A percentile compares a stretch with the other conserved stretches of the same genome.
phyloP scores from a whole-genome alignment of 2,113 vertebrate species.

The Eolophus roseicapilla region DNA sequence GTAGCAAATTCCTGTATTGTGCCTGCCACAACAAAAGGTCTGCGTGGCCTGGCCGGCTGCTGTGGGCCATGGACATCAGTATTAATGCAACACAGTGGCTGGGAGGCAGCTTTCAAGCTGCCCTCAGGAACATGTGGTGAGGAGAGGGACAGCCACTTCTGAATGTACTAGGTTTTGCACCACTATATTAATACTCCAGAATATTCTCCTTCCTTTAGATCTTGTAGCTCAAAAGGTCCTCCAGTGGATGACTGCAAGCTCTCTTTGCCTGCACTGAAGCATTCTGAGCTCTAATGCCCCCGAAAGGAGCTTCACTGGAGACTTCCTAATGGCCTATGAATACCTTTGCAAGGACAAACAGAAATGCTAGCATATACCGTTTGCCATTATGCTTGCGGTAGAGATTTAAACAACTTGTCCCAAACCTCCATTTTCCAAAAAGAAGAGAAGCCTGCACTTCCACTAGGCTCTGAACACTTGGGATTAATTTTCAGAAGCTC shows the following conservation, averaged over 20 bases:
- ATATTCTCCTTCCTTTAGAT: neutral
- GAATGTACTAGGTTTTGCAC: neutral
- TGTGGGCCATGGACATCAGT: fast-evolving
- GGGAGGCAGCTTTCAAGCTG: neutral
- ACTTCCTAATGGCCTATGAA: neutral
- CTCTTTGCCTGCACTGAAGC: neutral
- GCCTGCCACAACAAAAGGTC: neutral
- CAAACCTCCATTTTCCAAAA: neutral
- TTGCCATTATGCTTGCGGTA: neutral
- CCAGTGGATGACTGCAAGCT: neutral
- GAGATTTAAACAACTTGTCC: neutral
- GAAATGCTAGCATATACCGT: neutral
- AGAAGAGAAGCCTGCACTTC: neutral
- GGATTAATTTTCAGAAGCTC: neutral
- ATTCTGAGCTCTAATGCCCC: neutral
- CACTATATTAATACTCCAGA: neutral
- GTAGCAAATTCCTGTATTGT: slow-evolving; percentile 44
- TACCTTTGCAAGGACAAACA: neutral
- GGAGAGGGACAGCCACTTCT: neutral
- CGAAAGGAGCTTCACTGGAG: fast-evolving
- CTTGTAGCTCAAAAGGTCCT: neutral
- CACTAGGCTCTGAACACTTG: neutral
- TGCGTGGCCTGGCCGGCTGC: neutral
- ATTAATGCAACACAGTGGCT: neutral
- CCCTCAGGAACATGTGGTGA: neutral